Evolutionary conservation across 2,888 invertebrate species (phyloP), one percentile per base, ranked within the genome.

Genomic region (Microplitis deprimator): DNA sequence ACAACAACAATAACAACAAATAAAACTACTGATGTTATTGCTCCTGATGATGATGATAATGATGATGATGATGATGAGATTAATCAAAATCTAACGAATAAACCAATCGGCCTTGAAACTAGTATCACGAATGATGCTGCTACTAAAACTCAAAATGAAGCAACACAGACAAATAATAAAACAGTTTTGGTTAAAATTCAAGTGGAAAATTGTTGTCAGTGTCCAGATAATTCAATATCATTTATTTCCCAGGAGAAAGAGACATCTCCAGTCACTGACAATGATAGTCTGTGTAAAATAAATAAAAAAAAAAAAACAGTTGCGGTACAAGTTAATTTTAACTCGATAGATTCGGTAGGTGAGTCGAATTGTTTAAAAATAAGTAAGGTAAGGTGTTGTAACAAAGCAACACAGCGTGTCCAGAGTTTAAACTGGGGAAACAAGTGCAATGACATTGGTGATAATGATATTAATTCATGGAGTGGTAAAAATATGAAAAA

Each of bases 151-250:
- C 77, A 77, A 7, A 77, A 80, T 75, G 76, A 73, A 5, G 81
- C 80, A 3, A 77, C 76, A 29, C 81, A 83, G 68, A 79, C 80
- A 8, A 77, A 80, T 38, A 82, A 82, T 38, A 82, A 82, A 39
- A 78, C 82, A 41, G 82, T 82, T 67, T 79, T 85, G 67, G 85
- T 87, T 5, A 87, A 85, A 73, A 87, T 86, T 29, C 84, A 87
- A 75, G 84, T 87, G 5, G 87, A 88, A 79, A 84, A 86, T 80
- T 87, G 85, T 70, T 80, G 81, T 7, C 83, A 83, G 72, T 83
- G 82, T 40, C 76, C 80, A 10, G 85, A 85, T 17, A 83, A 83
- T 69, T 81, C 84, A 64, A 76, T 81, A 71, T 80, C 84, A 8
- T 80, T 82, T 38, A 83, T 81, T 77, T 80, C 83, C 1, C 77